Conservation (phyloP, 2,797 vertebrate genomes). For the Trachops cirrhosus region DNA sequence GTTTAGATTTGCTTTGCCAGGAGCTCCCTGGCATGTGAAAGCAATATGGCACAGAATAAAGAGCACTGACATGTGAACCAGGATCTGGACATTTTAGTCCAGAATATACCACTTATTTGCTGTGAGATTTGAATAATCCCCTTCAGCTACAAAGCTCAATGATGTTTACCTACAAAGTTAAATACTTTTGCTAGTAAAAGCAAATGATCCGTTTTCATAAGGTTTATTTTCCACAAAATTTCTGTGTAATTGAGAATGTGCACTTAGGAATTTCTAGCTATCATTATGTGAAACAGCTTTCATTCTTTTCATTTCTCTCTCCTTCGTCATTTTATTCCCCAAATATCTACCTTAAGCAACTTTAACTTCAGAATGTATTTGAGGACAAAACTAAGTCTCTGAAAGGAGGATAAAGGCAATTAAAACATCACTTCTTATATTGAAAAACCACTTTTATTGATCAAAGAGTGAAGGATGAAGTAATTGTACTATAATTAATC, state of each 20-base stretch:
- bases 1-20: background rate
- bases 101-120: slow-evolving; percentile 13
- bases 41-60: background rate
- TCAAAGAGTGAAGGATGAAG: background rate
- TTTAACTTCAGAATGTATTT: slow-evolving; percentile 30
- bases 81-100: background rate
- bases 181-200: slow-evolving; percentile 13
- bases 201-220: slow-evolving; percentile 19
- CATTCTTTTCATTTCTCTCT: background rate
- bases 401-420: background rate
- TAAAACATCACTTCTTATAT: background rate
- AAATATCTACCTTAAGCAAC: background rate
- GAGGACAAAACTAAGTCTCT: background rate
- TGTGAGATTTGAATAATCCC: slow-evolving; percentile 2
- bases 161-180: slow-evolving; percentile 42
- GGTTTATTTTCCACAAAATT: slow-evolving; percentile 29
- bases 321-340: background rate
- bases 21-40: background rate
- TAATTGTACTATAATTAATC: background rate
- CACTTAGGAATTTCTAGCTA: background rate
- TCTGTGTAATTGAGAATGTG: slow-evolving; percentile 15
- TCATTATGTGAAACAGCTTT: background rate
- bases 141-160: slow-evolving; percentile 47
- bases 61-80: background rate
- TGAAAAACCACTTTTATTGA: slow-evolving; percentile 4